Evolutionary conservation across 2,888 invertebrate genomes (phyloP), one percentile per base, ranked within the genome.

Genomic region (Selenia dentaria): DNA sequence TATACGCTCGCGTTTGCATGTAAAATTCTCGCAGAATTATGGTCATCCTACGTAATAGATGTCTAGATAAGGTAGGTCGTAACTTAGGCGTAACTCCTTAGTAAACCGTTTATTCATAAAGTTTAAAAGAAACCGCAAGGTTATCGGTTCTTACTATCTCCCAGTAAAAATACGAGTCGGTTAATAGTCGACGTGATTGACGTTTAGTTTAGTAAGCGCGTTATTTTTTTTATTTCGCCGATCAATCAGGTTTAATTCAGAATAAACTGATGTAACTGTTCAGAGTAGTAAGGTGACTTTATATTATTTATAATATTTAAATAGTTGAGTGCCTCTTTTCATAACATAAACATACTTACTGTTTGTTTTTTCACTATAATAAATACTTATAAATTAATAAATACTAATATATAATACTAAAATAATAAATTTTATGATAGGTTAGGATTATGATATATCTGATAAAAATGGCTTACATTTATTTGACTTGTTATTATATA

Each of bases 161-260:
- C 61, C 55, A 57, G 61, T 65, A 57, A 60, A 53, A 60, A 62
- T 64, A 70, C 70, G 64, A 70, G 73, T 68, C 57, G 50, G 46
- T 64, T 58, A 69, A 63, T 63, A 53, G 54, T 57, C 53, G 2
- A n/a, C 40, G 68, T 84, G 85, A 85, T 86, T 81, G 82, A 86
- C 81, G 70, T 80, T 59, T 67, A 58, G 70, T 67, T 62, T 58
- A 70, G 70, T 59, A 59, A 66, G 61, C 72, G 75, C 79, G 79
- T 85, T 74, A 83, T 79, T 79, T 5, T 75, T 80, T 85, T 86
- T 81, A 86, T 82, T 79, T 79, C 77, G 73, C 72, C 73, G 73
- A 89, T 88, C 84, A 87, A 88, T 88, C 87, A 86, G 82, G 71
- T 78, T 79, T 77, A 83, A 82, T 79, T 81, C 74, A 61, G 63